Percentiles rank a stretch among this genome's conserved stretches.
phyloP scores from a whole-genome alignment of 2,888 invertebrate species.

The Leptinotarsa rubiginosa region DNA sequence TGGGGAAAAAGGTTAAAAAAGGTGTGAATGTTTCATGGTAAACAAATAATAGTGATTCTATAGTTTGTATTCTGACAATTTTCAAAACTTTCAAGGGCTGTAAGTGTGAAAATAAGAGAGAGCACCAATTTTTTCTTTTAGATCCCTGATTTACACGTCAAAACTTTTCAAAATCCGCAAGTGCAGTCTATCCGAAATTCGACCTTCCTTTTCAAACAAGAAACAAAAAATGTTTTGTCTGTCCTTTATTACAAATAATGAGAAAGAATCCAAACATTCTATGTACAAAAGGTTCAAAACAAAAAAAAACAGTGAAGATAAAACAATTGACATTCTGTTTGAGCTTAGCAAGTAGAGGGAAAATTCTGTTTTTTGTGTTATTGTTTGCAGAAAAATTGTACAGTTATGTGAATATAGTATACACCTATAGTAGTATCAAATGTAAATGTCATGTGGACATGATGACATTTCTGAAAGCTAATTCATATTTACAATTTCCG shows the following conservation, averaged over 20 bases:
- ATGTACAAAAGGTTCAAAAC: slow-evolving; percentile 36
- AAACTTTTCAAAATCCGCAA: no score
- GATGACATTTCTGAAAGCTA: background rate
- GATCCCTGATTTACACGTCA: no score
- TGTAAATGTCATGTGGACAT: background rate
- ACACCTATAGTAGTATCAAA: background rate
- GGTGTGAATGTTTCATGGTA: no score
- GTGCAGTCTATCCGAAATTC: no score
- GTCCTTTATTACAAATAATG: slow-evolving; percentile 32
- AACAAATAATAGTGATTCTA: no score
- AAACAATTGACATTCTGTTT: slow-evolving; percentile 31
- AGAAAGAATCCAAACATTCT: slow-evolving; percentile 20
- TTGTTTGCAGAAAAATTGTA: background rate
- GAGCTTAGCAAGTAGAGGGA: background rate
- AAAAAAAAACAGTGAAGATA: slow-evolving; percentile 22
- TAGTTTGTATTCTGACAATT: no score
- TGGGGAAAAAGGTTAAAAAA: no score
- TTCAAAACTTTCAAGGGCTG: no score
- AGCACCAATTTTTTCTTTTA: no score
- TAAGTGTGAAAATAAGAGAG: no score
- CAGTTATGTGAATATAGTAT: slow-evolving; percentile 4
- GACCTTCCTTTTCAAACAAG: background rate
- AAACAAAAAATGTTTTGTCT: background rate
- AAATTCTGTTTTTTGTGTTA: background rate
- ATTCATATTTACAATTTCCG: background rate